These are phyloP conservation scores for Galerucella pusilla DNA, from an alignment of 2,888 invertebrate genomes.

Conservation along the genomic window DNA sequence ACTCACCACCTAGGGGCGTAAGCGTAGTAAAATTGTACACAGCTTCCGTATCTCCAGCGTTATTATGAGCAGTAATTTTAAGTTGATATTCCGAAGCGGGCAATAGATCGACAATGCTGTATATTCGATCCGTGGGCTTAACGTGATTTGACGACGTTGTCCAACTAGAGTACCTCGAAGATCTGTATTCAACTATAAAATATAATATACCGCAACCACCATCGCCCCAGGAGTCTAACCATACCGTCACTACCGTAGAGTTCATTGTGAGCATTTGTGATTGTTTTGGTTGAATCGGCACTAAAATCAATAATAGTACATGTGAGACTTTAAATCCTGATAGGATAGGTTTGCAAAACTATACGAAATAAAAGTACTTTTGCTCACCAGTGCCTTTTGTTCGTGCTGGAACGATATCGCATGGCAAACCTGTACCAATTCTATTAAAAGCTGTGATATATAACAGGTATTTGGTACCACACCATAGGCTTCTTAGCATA, in stretches of 20 bases:
- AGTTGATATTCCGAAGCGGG: conserved; percentile 82
- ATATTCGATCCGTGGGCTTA: conserved; percentile 83
- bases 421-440: conserved; percentile 89
- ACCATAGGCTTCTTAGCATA: conserved; percentile 84
- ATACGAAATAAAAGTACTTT: too few species aligned
- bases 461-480: conserved; percentile 87
- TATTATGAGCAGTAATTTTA: conserved; percentile 84
- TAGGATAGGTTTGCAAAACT: too few species aligned
- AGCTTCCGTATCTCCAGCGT: conserved; percentile 86
- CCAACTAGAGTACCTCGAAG: conserved; percentile 77
- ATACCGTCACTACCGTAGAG: conserved; percentile 86
- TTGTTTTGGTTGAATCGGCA: conserved; percentile 82
- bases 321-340: neutral
- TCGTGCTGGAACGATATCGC: conserved; percentile 87
- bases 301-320: conserved; percentile 64
- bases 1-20: conserved; percentile 78
- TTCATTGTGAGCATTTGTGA: conserved; percentile 86
- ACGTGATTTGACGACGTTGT: conserved; percentile 84
- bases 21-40: conserved; percentile 88
- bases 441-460: conserved; percentile 92
- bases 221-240: conserved; percentile 90
- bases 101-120: conserved; percentile 80
- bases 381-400: conserved; percentile 81
- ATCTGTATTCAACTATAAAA: conserved; percentile 84
- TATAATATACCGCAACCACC: conserved; percentile 89